These are phyloP conservation scores for Oscheius onirici DNA, from an alignment of 2,888 invertebrate species.

Conservation along the genomic window DNA sequence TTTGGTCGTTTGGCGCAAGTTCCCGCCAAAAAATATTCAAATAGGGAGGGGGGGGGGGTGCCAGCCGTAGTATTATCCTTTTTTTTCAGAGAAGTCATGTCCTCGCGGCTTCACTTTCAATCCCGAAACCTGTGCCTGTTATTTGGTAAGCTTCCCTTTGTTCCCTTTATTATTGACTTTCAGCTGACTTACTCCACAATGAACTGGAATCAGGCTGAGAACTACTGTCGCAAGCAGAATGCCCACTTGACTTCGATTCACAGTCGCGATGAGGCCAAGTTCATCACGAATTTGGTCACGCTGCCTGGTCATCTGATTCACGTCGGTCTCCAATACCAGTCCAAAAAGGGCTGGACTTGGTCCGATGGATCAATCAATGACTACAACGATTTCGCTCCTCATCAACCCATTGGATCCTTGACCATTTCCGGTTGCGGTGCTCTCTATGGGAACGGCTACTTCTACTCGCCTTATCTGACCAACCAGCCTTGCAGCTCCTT, in stretches of 20 bases:
- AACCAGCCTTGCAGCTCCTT: not conserved
- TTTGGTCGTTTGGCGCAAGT: too few species aligned
- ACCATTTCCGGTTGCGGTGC: not conserved
- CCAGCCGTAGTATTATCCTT: too few species aligned
- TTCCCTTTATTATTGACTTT: not conserved
- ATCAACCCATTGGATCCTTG: not conserved
- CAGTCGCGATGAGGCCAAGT: not conserved
- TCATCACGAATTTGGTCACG: not conserved
- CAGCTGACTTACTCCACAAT: not conserved
- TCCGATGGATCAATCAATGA: not conserved
- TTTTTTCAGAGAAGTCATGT: not conserved
- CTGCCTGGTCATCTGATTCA: not conserved
- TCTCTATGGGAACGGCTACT: conserved; percentile 6
- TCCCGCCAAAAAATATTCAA: too few species aligned
- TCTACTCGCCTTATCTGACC: not conserved
- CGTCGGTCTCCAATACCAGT: not conserved
- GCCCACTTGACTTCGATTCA: not conserved
- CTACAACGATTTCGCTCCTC: conserved; percentile 1
- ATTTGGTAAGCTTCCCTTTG: not conserved
- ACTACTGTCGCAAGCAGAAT: not conserved
- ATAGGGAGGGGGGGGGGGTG: too few species aligned
- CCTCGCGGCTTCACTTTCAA: not conserved
- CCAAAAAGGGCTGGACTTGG: conserved; percentile 1
- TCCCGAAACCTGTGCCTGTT: not conserved
- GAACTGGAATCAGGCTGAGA: conserved; percentile 6